Percentiles rank a stretch among this genome's conserved stretches.
Evolutionary conservation across 2,888 invertebrate species (phyloP).

Genomic region (Sarcophaga subvicina): DNA sequence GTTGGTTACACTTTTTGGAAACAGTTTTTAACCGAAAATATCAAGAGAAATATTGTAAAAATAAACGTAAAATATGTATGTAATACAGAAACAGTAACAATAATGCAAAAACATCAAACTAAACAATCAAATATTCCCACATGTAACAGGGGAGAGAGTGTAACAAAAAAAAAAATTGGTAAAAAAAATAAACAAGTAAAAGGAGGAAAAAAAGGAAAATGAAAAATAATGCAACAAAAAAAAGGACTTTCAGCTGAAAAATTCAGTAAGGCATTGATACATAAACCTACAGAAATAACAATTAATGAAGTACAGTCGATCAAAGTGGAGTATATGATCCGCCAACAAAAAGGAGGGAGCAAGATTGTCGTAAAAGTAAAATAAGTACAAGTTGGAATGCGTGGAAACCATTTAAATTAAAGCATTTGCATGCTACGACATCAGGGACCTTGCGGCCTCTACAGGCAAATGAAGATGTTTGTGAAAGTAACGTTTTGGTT

Average conservation of each 20-base stretch:
- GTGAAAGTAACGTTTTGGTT: no score
- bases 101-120: background rate
- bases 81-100: constrained; percentile 12
- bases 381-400: no score
- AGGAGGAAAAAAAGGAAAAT: constrained; percentile 45
- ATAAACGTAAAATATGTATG: constrained; percentile 39
- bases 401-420: no score
- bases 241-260: constrained; percentile 19
- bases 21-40: background rate
- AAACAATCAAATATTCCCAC: constrained; percentile 34
- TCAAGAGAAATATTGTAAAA: constrained; percentile 2
- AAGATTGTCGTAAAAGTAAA: no score
- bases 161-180: background rate
- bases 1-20: constrained; percentile 18
- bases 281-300: background rate
- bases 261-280: background rate
- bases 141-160: background rate
- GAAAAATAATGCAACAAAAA: constrained; percentile 25
- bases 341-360: no score
- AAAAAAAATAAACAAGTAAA: constrained; percentile 30
- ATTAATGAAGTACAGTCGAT: background rate
- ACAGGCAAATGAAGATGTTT: no score
- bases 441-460: no score
- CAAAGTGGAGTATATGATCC: background rate
- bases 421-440: no score